phyloP scores from a whole-genome alignment of 1,140 invertebrate genomes.

The Drosophila ogumai region DNA sequence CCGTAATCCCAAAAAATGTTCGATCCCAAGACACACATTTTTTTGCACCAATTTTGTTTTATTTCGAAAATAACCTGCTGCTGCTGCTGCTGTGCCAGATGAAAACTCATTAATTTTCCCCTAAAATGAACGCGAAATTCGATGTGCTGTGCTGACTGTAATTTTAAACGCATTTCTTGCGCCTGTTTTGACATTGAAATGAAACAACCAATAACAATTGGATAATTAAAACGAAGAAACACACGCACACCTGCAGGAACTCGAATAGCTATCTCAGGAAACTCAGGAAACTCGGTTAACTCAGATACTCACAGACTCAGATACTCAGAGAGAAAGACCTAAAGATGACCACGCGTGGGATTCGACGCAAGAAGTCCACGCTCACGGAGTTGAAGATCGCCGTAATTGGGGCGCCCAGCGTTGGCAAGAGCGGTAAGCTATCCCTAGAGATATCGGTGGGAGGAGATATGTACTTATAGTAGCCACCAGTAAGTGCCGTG shows the following conservation, averaged over 20 bases:
- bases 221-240: constrained; percentile 62
- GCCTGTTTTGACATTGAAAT: constrained; percentile 76
- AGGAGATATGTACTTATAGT: constrained; percentile 1
- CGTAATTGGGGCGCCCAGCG: constrained; percentile 93
- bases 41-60: constrained; percentile 21
- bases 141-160: constrained; percentile 47
- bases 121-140: constrained; percentile 39
- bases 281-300: constrained; percentile 54
- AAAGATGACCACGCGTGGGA: constrained; percentile 89
- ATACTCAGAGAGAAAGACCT: constrained; percentile 13
- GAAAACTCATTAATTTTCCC: constrained; percentile 57
- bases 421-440: constrained; percentile 93
- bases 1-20: constrained; percentile 35
- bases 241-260: constrained; percentile 52
- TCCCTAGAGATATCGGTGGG: constrained; percentile 6
- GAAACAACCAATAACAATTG: constrained; percentile 48
- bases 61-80: constrained; percentile 48
- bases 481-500: constrained; percentile 21
- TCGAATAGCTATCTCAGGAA: constrained; percentile 29
- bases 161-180: constrained; percentile 69
- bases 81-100: constrained; percentile 20
- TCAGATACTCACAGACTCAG: background rate
- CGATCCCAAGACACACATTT: constrained; percentile 41
- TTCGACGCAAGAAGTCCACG: constrained; percentile 94
- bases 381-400: constrained; percentile 95